Evolutionary conservation across 2,113 vertebrate genomes (phyloP), one percentile per base, ranked within the genome.

Genomic region (Caretta caretta): DNA sequence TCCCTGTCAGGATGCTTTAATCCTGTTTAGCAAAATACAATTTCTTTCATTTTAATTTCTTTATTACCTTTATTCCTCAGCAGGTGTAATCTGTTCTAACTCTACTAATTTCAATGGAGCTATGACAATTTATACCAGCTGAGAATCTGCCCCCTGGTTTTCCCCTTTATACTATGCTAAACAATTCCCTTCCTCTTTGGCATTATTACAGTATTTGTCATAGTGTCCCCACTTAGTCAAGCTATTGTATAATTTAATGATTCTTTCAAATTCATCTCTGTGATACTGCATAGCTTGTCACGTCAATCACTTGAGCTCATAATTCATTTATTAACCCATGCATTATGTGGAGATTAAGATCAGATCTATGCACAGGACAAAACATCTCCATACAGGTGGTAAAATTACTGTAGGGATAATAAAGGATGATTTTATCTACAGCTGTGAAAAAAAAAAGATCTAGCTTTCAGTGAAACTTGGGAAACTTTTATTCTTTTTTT

Each of bases 281-380:
- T 87, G 80, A 93, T 83, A 88, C 19, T 10, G 31, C 80, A 84
- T 78, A 90, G 16, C 85, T 94, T 83, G 8, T 57, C 49, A 31
- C 89, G 97, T 97, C 96, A 97, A 90, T 97, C 96, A 97, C 86
- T 95, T 87, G 29, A 86, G 65, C 78, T 62, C 31, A 75, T 95
- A 94, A 97, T 95, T 88, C 81, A 88, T 17, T 94, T 96, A 91
- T 93, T 96, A 95, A 92, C 72, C 89, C 81, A 82, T 84, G 88
- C 56, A 86, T 93, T 65, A 85, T 54, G 78, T 84, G 90, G 81
- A 94, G 90, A 95, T 94, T 94, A 96, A 95, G 95, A 94, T 92
- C 95, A 84, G 53, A 79, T 88, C 75, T 24, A 83, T 94, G 80
- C 94, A 93, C 53, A 57, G 86, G 85, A 93, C 72, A 38, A 93